Base-by-base conservation (phyloP, 1,140 invertebrate genomes). In the Dufourea novaeangliae region DNA sequence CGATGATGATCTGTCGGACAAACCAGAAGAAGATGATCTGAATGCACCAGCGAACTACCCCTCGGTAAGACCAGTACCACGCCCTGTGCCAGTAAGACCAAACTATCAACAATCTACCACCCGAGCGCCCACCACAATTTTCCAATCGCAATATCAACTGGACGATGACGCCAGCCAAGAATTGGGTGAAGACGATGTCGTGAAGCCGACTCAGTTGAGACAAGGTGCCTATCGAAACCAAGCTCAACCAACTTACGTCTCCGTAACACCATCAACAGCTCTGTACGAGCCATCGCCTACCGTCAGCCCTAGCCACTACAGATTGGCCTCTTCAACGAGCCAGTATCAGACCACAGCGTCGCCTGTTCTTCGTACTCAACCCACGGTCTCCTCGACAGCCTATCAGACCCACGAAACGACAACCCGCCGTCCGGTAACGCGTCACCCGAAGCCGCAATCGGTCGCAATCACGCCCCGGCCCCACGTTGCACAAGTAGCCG, bases 1-100 rank as follows among this genome's bases (percentile, higher is more conserved):
- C 25, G 93, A 95, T 68, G 93, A 96, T 17, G 95, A 96, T 12
- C 92, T 93, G 7, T 91, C 92, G 7, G 85, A 87, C 5, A 78
- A 92, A 59, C 93, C 93, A 7, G 95, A 95, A 63, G 92, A 94
- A 25, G 94, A 95, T 11, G 90, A 93, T 0, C 92, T 94, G 34
- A 92, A 93, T 61, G 93, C 94, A 70, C 95, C 95, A 6, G 93
- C 93, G 0, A 95, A 95, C 89, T 95, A 95, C 83, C 94, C 95
- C n/a, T 92, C 93, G 0, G 86, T 91, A 2, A 92, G 94, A 80
- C 93, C 94, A 0, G 91, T 92, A 0, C 92, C 73, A 12, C 80
- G 90, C 70, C 89, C 88, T 0, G 78, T 88, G 29, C 86, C 86
- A 50, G 92, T 93, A 54, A 90, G 93, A 41, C 90, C 91, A 12